Conservation (phyloP, 2,113 vertebrate genomes). For the Eurypyga helias region DNA sequence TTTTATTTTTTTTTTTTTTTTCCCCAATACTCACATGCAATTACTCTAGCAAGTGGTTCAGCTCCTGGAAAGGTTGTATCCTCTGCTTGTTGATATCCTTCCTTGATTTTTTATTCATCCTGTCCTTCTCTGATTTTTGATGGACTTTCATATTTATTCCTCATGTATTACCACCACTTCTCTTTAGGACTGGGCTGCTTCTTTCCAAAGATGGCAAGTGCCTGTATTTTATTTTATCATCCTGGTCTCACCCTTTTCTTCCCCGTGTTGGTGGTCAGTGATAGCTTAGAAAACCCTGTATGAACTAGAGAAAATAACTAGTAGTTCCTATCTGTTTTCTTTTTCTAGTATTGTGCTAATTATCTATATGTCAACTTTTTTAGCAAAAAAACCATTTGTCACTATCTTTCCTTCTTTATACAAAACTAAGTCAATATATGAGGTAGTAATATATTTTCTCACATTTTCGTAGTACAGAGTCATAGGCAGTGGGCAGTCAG, state of each 20-base stretch:
- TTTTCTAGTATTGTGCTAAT: neutral
- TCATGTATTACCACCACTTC: neutral
- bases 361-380: neutral
- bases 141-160: neutral
- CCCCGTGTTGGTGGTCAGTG: neutral
- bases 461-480: neutral
- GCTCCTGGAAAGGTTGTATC: neutral
- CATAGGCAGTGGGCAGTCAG: neutral
- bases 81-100: neutral
- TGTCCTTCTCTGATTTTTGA: neutral
- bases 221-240: neutral
- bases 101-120: neutral
- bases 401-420: neutral
- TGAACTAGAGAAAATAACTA: neutral
- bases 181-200: neutral
- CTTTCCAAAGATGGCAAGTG: neutral
- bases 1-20: too few species aligned
- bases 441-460: neutral
- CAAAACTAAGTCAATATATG: neutral
- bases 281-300: neutral
- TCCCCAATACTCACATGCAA: neutral
- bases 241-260: neutral
- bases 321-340: neutral
- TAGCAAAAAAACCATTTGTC: neutral
- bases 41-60: neutral